A percentile compares a stretch with the other conserved stretches of the same genome.
Conservation (phyloP, 2,888 invertebrate species). For the Heliconius charithonia region DNA sequence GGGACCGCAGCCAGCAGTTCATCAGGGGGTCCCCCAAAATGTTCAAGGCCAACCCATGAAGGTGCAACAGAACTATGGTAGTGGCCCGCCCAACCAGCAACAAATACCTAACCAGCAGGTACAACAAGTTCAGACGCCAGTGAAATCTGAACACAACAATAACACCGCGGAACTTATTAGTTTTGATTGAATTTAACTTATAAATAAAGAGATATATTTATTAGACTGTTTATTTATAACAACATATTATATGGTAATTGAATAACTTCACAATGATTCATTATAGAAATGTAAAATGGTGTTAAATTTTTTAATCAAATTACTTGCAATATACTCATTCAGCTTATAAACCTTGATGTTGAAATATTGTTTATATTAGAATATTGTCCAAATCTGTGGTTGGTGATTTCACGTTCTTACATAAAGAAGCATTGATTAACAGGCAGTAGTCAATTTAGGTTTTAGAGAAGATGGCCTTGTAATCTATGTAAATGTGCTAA, state of each 20-base stretch:
- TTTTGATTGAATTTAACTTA: constrained; percentile 86
- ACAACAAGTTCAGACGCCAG: constrained; percentile 60
- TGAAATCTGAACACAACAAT: constrained; percentile 74
- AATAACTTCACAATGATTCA: constrained; percentile 41
- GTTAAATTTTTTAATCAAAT: constrained; percentile 39
- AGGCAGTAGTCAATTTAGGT: constrained; percentile 51
- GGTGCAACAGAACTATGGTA: constrained; percentile 54
- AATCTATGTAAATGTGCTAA: constrained; percentile 78
- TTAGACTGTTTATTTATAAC: constrained; percentile 60
- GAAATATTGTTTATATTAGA: constrained; percentile 40
- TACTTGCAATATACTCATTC: constrained; percentile 43
- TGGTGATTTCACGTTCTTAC: constrained; percentile 48
- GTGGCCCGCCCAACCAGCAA: constrained; percentile 50
- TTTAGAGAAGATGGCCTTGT: constrained; percentile 65
- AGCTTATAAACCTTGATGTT: constrained; percentile 44
- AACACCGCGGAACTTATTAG: constrained; percentile 91
- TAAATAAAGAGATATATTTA: constrained; percentile 57
- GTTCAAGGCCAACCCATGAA: constrained; percentile 47
- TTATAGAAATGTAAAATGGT: constrained; percentile 41
- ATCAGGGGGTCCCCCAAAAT: constrained; percentile 52
- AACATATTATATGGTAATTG: constrained; percentile 44
- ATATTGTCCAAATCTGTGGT: constrained; percentile 25
- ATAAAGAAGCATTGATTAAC: constrained; percentile 45
- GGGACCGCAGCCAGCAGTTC: constrained; percentile 46
- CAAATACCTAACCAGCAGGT: constrained; percentile 48